These are phyloP conservation scores for Hartigia nigra DNA, from an alignment of 2,888 invertebrate genomes.

Conservation along the genomic window DNA sequence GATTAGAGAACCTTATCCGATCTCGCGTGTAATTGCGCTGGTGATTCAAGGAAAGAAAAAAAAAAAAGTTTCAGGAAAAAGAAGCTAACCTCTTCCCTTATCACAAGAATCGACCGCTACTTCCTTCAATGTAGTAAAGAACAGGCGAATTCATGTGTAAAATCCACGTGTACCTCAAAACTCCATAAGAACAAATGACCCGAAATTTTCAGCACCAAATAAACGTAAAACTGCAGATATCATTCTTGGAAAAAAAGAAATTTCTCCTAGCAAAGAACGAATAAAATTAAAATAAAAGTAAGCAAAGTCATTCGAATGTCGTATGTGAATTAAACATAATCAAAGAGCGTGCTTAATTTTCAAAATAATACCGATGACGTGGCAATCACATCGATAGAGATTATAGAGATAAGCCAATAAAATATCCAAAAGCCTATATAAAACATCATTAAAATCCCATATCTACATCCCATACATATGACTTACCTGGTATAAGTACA, in stretches of 20 bases:
- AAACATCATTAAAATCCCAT: background rate
- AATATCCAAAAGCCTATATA: conserved; percentile 3
- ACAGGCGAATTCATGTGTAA: background rate
- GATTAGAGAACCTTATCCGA: background rate
- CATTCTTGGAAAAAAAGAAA: background rate
- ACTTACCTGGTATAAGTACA: too few species aligned
- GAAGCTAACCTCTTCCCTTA: background rate
- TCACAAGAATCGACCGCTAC: background rate
- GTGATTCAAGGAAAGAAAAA: background rate
- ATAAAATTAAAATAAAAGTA: background rate
- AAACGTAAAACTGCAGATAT: background rate
- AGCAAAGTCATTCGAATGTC: background rate
- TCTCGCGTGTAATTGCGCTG: background rate
- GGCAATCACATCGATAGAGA: conserved; percentile 43
- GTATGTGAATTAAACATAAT: conserved; percentile 26
- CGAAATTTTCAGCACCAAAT: background rate
- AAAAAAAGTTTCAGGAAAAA: background rate
- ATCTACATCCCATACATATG: too few species aligned
- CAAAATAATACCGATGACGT: conserved; percentile 46
- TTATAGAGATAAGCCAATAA: too few species aligned
- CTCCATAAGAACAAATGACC: background rate
- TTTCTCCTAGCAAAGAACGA: background rate
- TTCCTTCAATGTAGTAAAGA: background rate
- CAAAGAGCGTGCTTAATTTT: conserved; percentile 45
- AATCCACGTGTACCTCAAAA: background rate